Evolutionary conservation across 2,888 invertebrate genomes (phyloP).

Genomic region (Eupithecia subumbrata): DNA sequence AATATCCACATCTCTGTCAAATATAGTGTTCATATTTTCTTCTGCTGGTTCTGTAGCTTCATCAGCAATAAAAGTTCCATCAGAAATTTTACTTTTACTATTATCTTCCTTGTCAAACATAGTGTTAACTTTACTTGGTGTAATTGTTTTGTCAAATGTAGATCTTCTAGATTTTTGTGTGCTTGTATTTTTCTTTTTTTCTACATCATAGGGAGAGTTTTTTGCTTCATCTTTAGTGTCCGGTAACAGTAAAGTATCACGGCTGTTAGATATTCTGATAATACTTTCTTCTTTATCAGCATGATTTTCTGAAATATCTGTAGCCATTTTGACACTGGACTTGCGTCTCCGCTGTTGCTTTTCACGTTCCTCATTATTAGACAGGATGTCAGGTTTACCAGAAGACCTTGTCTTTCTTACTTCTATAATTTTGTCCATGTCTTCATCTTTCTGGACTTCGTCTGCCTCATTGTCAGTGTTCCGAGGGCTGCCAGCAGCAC

Average conservation of each 20-base stretch:
- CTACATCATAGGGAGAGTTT: constrained; percentile 30
- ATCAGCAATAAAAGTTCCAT: not conserved
- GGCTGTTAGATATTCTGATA: constrained; percentile 24
- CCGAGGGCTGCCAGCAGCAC: constrained; percentile 71
- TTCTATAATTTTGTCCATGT: constrained; percentile 9
- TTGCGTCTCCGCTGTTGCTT: constrained; percentile 29
- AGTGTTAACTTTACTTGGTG: constrained; percentile 22
- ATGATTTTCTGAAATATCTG: constrained; percentile 10
- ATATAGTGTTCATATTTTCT: not conserved
- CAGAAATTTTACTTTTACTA: too few species aligned
- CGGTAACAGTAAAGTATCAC: not conserved
- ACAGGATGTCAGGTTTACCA: constrained; percentile 22
- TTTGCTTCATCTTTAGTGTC: constrained; percentile 12
- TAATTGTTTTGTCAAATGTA: constrained; percentile 39
- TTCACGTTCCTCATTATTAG: constrained; percentile 7
- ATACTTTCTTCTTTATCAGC: constrained; percentile 14
- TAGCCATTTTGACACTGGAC: constrained; percentile 26
- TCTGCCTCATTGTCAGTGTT: constrained; percentile 17
- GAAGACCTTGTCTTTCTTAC: constrained; percentile 35
- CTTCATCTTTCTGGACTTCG: not conserved
- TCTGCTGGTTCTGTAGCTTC: not conserved
- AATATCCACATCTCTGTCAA: not conserved
- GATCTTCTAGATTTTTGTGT: constrained; percentile 37
- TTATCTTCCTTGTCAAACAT: constrained; percentile 15
- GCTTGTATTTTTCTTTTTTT: constrained; percentile 26